Percentiles rank a stretch among this genome's conserved stretches.
phyloP scores from a whole-genome alignment of 2,888 invertebrate species.

The Pardosa pseudoannulata region DNA sequence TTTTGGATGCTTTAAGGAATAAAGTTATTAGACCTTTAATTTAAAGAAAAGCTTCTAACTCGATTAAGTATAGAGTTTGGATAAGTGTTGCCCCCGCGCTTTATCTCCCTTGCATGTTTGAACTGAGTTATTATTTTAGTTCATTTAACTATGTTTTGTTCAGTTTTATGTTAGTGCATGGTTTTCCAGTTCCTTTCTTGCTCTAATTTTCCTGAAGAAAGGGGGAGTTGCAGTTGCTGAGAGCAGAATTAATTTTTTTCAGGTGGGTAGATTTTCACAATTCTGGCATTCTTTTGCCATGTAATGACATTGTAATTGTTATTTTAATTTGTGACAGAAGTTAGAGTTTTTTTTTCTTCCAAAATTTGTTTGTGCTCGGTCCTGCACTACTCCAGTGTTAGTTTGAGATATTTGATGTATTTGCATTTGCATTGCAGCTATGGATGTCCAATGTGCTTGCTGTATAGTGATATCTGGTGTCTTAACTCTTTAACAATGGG shows the following conservation, averaged over 20 bases:
- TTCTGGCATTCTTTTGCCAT: constrained; percentile 72
- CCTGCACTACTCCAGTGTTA: not conserved
- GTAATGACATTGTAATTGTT: not conserved
- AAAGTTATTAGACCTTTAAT: too few relatives aligned
- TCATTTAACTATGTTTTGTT: constrained; percentile 62
- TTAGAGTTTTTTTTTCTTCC: not conserved
- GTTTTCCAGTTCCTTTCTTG: constrained; percentile 69
- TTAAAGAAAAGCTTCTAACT: too few relatives aligned
- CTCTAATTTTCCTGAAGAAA: constrained; percentile 62
- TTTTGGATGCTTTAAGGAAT: too few relatives aligned
- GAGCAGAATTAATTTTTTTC: constrained; percentile 35
- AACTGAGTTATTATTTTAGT: constrained; percentile 28
- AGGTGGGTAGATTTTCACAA: constrained; percentile 67
- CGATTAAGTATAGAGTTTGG: too few relatives aligned
- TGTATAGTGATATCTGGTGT: not conserved
- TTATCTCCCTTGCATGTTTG: constrained; percentile 42
- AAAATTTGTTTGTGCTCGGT: too few relatives aligned
- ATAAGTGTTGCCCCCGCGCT: too few relatives aligned
- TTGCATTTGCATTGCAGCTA: not conserved
- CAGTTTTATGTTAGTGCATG: constrained; percentile 72
- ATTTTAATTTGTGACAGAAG: too few relatives aligned
- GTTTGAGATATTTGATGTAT: not conserved
- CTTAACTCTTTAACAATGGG: too few relatives aligned
- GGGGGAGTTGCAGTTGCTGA: constrained; percentile 41
- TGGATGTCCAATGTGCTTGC: not conserved